Evolutionary conservation across 2,113 vertebrate species (phyloP).

Genomic region (Platysternon megacephalum): DNA sequence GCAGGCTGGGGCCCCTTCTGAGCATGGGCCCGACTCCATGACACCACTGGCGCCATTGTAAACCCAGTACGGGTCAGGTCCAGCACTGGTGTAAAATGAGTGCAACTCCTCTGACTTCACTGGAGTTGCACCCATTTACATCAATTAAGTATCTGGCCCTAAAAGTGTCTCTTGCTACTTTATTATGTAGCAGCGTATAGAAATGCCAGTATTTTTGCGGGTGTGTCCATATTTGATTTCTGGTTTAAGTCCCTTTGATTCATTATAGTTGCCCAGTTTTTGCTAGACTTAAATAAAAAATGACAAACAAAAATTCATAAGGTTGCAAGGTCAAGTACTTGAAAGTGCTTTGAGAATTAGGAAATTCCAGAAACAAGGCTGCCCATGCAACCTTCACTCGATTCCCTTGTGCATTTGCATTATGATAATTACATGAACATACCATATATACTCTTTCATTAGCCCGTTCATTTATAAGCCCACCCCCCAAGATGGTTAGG

Average conservation of each 20-base stretch:
- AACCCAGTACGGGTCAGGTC: rapidly evolving
- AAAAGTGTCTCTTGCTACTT: slow-evolving; percentile 37
- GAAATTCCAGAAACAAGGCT: neutral
- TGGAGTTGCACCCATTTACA: slow-evolving; percentile 36
- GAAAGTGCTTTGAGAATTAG: neutral
- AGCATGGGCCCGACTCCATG: too few relatives aligned
- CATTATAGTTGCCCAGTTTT: neutral
- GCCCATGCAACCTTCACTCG: neutral
- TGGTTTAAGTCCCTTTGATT: slow-evolving; percentile 9
- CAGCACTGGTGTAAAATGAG: slow-evolving; percentile 50
- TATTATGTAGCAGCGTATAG: neutral
- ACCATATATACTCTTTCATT: too few relatives aligned
- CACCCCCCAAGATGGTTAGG: too few relatives aligned
- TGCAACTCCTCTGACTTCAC: slow-evolving; percentile 48
- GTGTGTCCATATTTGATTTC: slow-evolving; percentile 16
- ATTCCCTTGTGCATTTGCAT: neutral
- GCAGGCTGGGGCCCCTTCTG: too few relatives aligned
- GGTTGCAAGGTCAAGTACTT: neutral
- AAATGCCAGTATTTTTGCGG: neutral
- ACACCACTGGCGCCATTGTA: too few relatives aligned
- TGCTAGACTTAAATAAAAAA: slow-evolving; percentile 29
- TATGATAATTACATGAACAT: rapidly evolving
- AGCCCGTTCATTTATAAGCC: too few relatives aligned
- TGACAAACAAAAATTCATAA: neutral
- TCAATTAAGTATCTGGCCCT: slow-evolving; percentile 12